Evolutionary conservation across 2,113 vertebrate species (phyloP), one percentile per base, ranked within the genome.

Genomic region (Accipiter virgatus): DNA sequence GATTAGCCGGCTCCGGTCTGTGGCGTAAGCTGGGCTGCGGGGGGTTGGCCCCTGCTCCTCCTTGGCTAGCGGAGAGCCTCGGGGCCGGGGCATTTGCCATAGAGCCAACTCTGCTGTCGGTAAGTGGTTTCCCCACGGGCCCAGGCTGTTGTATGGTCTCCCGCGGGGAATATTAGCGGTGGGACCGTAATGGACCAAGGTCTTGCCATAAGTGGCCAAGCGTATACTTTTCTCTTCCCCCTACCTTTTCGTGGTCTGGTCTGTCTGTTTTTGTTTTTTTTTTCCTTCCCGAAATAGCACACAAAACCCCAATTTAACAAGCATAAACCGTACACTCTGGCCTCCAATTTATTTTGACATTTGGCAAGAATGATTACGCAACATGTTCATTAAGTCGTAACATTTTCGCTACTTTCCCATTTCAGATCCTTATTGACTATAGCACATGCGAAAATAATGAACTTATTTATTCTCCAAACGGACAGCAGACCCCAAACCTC

Each of bases 321-420:
- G 91, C 42, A 16, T 86, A 97, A 96, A 82, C 94, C 5, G 11
- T 84, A 88, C 74, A 52, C 62, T 83, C 81, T 88, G 95, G 91
- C 81, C 93, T 90, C 91, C 93, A 96, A 97, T 90, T 97, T 94
- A 96, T 95, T 93, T 81, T 97, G 97, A 97, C 81, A 86, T 98
- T 97, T 94, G 80, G 88, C 90, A 81, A 96, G 92, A 94, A 88
- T 96, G 90, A 95, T 95, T 97, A 93, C 71, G 56, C 95, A 96
- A 91, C 31, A 43, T 71, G 82, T 94, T 98, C 90, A 65, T 97
- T 75, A 93, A 71, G 67, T 91, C 52, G 80, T 86, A 75, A 74
- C 79, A 81, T 97, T 98, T 97, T 97, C 3, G 3, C 90, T 88
- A 50, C 80, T 94, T 93, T 88, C 72, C 81, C 40, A 81, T 97